phyloP scores from a whole-genome alignment of 2,797 vertebrate genomes.

The Malacoraja senta region DNA sequence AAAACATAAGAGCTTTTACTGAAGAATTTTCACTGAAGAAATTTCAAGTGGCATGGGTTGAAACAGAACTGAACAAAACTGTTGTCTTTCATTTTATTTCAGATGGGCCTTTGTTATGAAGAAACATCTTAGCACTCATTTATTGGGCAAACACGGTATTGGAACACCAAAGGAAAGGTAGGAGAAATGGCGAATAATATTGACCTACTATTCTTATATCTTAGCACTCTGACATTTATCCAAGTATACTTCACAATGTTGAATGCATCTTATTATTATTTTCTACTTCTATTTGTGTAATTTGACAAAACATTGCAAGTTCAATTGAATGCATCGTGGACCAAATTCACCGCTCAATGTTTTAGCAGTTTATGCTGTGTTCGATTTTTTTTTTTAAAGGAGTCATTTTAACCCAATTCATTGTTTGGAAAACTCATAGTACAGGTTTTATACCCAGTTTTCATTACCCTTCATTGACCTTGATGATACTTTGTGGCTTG shows the following conservation, averaged over 20 bases:
- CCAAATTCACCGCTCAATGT: not conserved
- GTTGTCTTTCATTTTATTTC: conserved; percentile 48
- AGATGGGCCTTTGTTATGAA: conserved; percentile 99
- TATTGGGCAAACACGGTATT: conserved; percentile 89
- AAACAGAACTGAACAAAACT: conserved; percentile 39
- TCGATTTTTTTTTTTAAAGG: not conserved
- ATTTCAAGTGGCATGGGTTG: not conserved
- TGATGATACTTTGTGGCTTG: not conserved
- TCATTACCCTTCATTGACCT: not conserved
- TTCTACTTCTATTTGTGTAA: not conserved
- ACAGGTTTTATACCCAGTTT: not conserved
- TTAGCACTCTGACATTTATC: not conserved
- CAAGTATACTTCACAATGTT: not conserved
- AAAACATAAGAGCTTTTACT: too few species aligned
- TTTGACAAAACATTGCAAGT: not conserved
- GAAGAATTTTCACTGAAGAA: too few species aligned
- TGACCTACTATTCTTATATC: not conserved
- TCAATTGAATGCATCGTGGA: not conserved
- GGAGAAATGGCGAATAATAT: conserved; percentile 38
- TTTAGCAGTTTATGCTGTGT: not conserved
- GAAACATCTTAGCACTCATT: conserved; percentile 92
- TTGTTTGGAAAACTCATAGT: not conserved
- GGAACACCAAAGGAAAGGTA: conserved; percentile 96
- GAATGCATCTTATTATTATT: not conserved
- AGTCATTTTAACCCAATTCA: not conserved